Conservation (phyloP, 1,140 invertebrate species). For the Telenomus remus region DNA sequence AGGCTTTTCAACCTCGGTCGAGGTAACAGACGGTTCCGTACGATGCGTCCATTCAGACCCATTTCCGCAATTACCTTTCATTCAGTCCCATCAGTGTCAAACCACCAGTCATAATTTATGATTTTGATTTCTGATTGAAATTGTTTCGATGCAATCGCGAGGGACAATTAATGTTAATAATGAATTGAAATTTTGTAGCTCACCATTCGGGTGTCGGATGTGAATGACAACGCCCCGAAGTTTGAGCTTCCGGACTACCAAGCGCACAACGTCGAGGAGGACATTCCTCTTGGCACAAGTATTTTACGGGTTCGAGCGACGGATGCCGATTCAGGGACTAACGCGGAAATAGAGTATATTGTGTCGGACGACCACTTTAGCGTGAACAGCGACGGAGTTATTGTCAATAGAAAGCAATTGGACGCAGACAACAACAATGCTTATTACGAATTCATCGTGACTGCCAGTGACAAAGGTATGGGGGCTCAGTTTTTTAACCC, state of each 20-base stretch:
- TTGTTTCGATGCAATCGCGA: no score
- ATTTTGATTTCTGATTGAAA: no score
- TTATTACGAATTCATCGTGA: constrained; percentile 95
- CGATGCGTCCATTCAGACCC: constrained; percentile 5
- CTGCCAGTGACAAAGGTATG: constrained; percentile 89
- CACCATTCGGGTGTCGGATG: constrained; percentile 93
- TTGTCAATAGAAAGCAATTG: constrained; percentile 93
- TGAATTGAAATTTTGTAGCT: constrained; percentile 82
- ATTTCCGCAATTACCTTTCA: constrained; percentile 4
- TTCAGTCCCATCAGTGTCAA: neutral
- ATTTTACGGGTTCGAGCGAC: constrained; percentile 95
- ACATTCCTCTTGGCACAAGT: constrained; percentile 91
- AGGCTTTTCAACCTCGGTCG: constrained; percentile 95
- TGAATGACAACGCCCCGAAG: constrained; percentile 95
- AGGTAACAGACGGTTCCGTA: constrained; percentile 78
- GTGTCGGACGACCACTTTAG: constrained; percentile 95
- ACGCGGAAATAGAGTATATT: constrained; percentile 94
- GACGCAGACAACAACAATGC: constrained; percentile 97
- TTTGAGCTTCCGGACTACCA: constrained; percentile 97
- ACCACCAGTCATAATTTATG: no score
- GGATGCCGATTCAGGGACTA: constrained; percentile 92
- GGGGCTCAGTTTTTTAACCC: constrained; percentile 42
- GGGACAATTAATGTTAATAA: neutral
- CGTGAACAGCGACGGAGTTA: constrained; percentile 92
- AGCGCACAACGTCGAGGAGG: constrained; percentile 95